Conservation (phyloP, 2,888 invertebrate genomes). For the Pachliopta kotzebuea region DNA sequence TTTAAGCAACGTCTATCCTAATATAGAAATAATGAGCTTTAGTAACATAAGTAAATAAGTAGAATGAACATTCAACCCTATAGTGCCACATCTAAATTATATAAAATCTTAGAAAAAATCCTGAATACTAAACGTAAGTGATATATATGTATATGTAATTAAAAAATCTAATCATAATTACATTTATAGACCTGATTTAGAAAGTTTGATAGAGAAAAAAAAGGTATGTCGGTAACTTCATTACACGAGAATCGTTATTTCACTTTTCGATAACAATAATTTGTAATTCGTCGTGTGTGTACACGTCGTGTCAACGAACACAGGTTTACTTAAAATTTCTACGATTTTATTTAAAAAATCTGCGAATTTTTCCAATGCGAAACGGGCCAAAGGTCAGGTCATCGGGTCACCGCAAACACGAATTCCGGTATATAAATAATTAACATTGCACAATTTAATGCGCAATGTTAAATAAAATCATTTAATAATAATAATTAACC, state of each 20-base stretch:
- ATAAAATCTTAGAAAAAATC: constrained; percentile 9
- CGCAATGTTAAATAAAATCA: no score
- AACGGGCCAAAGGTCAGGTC: constrained; percentile 16
- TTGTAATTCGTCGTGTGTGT: constrained; percentile 20
- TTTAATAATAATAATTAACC: no score
- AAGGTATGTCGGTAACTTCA: constrained; percentile 21
- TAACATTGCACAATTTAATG: constrained; percentile 1
- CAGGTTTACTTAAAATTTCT: constrained; percentile 10
- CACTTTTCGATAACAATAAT: constrained; percentile 17
- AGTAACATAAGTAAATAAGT: constrained; percentile 15
- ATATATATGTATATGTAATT: neutral
- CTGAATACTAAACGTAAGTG: constrained; percentile 11
- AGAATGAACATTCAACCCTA: constrained; percentile 5
- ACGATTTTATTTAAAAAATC: constrained; percentile 29
- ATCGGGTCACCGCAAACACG: neutral
- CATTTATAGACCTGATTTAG: neutral
- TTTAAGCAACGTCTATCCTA: constrained; percentile 20
- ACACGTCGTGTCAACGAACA: constrained; percentile 15
- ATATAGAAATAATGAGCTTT: constrained; percentile 12
- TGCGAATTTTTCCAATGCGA: constrained; percentile 20
- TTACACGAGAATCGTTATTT: constrained; percentile 19
- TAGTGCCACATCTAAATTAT: constrained; percentile 23
- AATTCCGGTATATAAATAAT: constrained; percentile 2
- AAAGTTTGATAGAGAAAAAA: constrained; percentile 6
- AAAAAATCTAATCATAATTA: constrained; percentile 1